Percentiles rank a stretch among this genome's conserved stretches.
These are phyloP conservation scores for Platyscapa corneri DNA, from an alignment of 1,140 invertebrate species.

Conservation along the genomic window DNA sequence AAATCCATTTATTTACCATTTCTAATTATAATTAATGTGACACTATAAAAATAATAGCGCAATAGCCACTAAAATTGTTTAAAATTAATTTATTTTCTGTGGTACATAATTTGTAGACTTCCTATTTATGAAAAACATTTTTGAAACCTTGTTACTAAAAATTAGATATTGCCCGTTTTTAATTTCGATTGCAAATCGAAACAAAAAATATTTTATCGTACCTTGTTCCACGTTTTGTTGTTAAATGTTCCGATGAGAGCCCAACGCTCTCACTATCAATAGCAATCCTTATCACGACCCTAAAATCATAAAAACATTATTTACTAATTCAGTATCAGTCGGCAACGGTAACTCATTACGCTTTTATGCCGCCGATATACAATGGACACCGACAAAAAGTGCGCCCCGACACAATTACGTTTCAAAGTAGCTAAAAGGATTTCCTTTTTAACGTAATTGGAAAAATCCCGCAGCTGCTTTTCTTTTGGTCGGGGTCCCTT, in stretches of 20 bases:
- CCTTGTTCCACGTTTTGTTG: neutral
- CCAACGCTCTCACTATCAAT: conserved; percentile 26
- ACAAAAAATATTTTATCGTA: neutral
- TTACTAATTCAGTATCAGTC: neutral
- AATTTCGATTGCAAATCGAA: neutral
- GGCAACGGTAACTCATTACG: neutral
- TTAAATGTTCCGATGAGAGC: conserved; percentile 28
- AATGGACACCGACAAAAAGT: neutral
- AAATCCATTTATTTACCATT: conserved; percentile 49
- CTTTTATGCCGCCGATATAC: neutral
- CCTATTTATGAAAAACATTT: neutral
- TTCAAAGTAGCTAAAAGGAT: neutral
- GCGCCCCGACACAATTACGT: neutral
- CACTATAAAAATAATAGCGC: neutral
- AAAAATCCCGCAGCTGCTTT: neutral
- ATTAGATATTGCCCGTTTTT: neutral
- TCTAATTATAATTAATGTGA: neutral
- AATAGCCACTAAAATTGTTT: neutral
- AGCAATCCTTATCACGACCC: neutral
- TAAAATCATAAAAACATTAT: neutral
- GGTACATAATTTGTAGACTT: neutral
- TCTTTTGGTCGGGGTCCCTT: neutral
- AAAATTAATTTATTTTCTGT: no score
- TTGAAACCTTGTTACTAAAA: neutral
- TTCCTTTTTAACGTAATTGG: neutral